Base-by-base conservation (phyloP, 2,113 vertebrate genomes). In the Peromyscus polionotus region DNA sequence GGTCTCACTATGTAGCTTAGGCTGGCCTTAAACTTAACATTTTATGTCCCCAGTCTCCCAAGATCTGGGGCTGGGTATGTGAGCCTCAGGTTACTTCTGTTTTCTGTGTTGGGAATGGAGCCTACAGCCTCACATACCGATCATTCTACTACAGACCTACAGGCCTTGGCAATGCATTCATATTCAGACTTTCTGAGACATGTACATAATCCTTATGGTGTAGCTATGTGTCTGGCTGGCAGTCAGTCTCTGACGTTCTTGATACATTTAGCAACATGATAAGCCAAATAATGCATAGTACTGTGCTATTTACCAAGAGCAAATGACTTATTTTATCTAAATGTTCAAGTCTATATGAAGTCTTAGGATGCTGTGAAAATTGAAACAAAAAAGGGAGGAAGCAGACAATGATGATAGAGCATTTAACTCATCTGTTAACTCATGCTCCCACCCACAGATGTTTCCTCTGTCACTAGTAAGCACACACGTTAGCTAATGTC, bases 151-250 rank as follows among this genome's bases (percentile, higher is more conserved):
- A n/a, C 45, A 54, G 65, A 72, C 45, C 45, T 22, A 7, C 2
- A 26, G 20, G 16, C 12, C 33, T 0, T 10, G 54, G 45, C 17
- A 28, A 86, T 51, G 6, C 10, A 8, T 39, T 48, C 10, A n/a
- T 22, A 36, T 45, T 17, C 45, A 3, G 26, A 6, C 48, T 54
- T 79, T 86, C n/a, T 8, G 17, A 22, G 20, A 6, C 0, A 0
- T 28, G 7, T 19, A 6, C 1, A 0, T 7, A 48, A 42, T 20
- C 42, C 63, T 26, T 33, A 20, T 2, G n/a, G 24, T 6, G 12
- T 26, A 11, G n/a, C 2, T 17, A 0, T 4, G 31, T 6, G 20
- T 72, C 61, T 59, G 84, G 26, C 45, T 36, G 3, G 36, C 11
- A 6, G 28, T 20, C 65, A 8, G 24, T 33, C 68, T 36, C 28